phyloP scores from a whole-genome alignment of 2,113 vertebrate genomes.

The Ursus arctos region DNA sequence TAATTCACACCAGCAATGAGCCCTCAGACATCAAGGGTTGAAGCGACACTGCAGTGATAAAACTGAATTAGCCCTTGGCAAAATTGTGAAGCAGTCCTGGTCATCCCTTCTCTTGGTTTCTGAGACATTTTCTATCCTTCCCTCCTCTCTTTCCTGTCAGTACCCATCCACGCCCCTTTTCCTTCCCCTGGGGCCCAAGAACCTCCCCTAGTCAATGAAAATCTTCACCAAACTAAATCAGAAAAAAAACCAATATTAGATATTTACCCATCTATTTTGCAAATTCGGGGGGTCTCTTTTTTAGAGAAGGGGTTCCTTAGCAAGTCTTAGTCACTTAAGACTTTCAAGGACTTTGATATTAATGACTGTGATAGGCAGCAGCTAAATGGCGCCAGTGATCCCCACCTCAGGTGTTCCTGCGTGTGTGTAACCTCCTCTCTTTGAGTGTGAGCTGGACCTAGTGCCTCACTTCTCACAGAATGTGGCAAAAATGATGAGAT shows the following conservation, averaged over 20 bases:
- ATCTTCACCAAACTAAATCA: background rate
- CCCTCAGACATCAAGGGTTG: background rate
- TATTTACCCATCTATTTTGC: background rate
- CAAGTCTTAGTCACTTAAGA: background rate
- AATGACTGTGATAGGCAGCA: background rate
- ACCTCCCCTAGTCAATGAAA: background rate
- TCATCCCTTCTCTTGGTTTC: conserved; percentile 8
- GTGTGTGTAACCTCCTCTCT: background rate
- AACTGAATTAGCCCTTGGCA: background rate
- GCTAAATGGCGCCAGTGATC: background rate
- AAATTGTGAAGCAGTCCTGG: background rate
- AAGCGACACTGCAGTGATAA: background rate
- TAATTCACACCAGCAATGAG: conserved; percentile 31
- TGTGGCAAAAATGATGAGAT: background rate
- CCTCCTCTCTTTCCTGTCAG: background rate
- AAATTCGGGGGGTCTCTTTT: background rate
- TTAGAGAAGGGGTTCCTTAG: background rate
- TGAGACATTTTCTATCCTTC: background rate
- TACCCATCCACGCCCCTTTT: background rate
- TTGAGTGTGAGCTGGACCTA: background rate
- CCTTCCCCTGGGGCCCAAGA: background rate
- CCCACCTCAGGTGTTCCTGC: background rate
- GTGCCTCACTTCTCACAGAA: background rate
- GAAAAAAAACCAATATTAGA: background rate
- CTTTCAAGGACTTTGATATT: background rate